Conservation (phyloP, 2,888 invertebrate genomes). For the Athalia circularis region DNA sequence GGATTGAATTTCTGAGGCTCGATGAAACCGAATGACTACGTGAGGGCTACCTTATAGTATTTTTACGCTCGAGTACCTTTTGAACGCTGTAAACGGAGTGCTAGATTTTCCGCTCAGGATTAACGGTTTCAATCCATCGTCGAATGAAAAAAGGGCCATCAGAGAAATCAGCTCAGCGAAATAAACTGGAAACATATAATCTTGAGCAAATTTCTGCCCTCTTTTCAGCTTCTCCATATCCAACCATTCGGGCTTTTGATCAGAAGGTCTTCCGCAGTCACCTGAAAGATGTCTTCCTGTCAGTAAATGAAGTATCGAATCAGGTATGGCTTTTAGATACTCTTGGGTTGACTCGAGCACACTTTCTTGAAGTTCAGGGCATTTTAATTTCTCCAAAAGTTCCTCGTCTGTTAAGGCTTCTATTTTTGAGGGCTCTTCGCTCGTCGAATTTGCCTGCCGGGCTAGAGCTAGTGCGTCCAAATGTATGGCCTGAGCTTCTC, state of each 20-base stretch:
- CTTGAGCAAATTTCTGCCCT: slow-evolving; percentile 74
- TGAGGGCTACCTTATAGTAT: background rate
- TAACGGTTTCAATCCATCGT: slow-evolving; percentile 72
- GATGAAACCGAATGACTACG: too few relatives aligned
- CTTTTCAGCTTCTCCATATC: slow-evolving; percentile 72
- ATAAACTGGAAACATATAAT: slow-evolving; percentile 68
- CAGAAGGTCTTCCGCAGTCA: slow-evolving; percentile 58
- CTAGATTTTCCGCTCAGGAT: slow-evolving; percentile 75
- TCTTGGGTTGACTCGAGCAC: background rate
- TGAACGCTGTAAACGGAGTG: slow-evolving; percentile 73
- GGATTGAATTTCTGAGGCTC: too few relatives aligned
- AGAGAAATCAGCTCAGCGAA: slow-evolving; percentile 72
- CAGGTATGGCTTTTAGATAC: slow-evolving; percentile 41
- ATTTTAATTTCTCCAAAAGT: too few relatives aligned
- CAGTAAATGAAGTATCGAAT: slow-evolving; percentile 43
- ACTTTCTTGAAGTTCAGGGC: background rate
- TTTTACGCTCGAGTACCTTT: slow-evolving; percentile 54
- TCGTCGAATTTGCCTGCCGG: background rate
- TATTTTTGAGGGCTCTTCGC: background rate
- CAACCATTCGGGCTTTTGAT: slow-evolving; percentile 71
- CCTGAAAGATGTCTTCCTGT: slow-evolving; percentile 50
- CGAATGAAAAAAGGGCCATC: slow-evolving; percentile 71
- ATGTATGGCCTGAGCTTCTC: background rate
- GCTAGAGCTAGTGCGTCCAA: background rate
- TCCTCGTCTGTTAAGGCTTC: too few relatives aligned